Percentiles rank a stretch among this genome's conserved stretches.
Evolutionary conservation across 1,140 invertebrate species (phyloP).

Genomic region (Thaumetopoea pityocampa): DNA sequence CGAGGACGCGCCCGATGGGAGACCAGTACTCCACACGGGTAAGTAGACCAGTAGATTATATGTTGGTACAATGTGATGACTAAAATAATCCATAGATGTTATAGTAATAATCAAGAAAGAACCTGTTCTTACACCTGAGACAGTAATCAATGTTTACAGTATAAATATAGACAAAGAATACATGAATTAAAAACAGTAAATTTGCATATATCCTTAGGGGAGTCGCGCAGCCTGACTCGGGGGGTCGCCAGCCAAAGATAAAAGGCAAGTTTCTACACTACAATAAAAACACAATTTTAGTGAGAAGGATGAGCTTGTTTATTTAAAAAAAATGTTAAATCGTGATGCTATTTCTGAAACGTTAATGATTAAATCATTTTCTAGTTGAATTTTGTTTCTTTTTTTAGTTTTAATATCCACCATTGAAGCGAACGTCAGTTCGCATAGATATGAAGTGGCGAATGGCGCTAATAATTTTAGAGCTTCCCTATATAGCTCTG

Average conservation of each 20-base stretch:
- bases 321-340: constrained; percentile 5
- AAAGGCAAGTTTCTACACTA: constrained; percentile 10
- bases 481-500: constrained; percentile 19
- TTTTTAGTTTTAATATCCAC: constrained; percentile 13
- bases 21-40: too few relatives aligned
- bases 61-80: too few relatives aligned
- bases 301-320: constrained; percentile 12
- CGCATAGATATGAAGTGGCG: constrained; percentile 19
- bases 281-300: constrained; percentile 11
- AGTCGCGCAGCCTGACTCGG: constrained; percentile 5
- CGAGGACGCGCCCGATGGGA: too few relatives aligned
- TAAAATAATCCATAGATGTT: too few relatives aligned
- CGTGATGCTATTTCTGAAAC: constrained; percentile 8
- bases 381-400: constrained; percentile 8
- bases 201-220: not conserved
- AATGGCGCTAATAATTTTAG: constrained; percentile 23
- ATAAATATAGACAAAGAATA: too few relatives aligned
- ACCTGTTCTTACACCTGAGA: too few relatives aligned
- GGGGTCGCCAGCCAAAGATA: constrained; percentile 6
- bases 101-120: too few relatives aligned
- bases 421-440: constrained; percentile 16
- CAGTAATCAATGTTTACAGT: too few relatives aligned
- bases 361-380: constrained; percentile 11
- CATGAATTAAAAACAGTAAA: too few relatives aligned
- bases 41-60: too few relatives aligned